Evolutionary conservation across 2,888 invertebrate species (phyloP).

Genomic region (Doris montereyensis): DNA sequence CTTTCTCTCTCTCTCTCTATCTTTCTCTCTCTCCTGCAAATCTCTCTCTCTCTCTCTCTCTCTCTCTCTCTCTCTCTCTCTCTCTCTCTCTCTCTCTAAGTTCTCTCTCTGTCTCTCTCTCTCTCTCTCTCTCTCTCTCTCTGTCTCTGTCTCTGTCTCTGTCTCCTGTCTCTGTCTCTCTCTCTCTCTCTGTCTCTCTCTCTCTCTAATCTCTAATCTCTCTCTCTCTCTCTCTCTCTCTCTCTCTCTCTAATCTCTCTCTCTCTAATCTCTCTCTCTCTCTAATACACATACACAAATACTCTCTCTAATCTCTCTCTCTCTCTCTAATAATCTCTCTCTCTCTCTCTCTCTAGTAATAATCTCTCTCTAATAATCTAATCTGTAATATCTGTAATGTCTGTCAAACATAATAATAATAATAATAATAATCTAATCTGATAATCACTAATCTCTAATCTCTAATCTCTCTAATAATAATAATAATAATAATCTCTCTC

Average conservation of each 20-base stretch:
- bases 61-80: neutral
- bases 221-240: neutral
- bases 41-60: neutral
- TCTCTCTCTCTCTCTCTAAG: neutral
- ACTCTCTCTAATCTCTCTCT: too few species aligned
- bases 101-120: constrained; percentile 17
- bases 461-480: too few species aligned
- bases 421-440: too few species aligned
- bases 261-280: neutral
- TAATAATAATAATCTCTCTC: too few species aligned
- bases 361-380: too few species aligned
- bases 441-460: too few species aligned
- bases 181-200: neutral
- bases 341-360: too few species aligned
- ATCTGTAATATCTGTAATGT: too few species aligned
- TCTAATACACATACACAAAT: too few species aligned
- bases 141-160: neutral
- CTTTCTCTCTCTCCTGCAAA: neutral
- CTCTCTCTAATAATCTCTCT: neutral
- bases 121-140: constrained; percentile 14
- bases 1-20: neutral
- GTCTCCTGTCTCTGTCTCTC: neutral
- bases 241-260: too few species aligned
- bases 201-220: neutral
- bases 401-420: too few species aligned